Evolutionary conservation across 2,888 invertebrate genomes (phyloP).

Genomic region (Drosophila austrosaltans): DNA sequence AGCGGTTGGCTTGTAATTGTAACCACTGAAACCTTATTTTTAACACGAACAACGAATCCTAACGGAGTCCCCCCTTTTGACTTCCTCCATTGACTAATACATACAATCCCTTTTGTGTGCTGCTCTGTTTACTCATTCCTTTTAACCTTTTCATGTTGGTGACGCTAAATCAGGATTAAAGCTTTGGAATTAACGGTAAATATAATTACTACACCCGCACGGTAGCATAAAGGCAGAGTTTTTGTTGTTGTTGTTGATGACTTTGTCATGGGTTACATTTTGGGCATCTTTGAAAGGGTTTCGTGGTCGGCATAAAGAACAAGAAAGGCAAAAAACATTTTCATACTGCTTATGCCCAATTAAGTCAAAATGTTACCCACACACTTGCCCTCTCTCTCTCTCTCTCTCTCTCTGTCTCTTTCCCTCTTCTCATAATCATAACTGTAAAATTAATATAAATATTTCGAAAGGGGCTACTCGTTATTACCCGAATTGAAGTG

Average conservation of each 20-base stretch:
- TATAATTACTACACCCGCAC: constrained; percentile 60
- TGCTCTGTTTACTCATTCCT: constrained; percentile 25
- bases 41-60: constrained; percentile 21
- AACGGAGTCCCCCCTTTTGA: constrained; percentile 23
- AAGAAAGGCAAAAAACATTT: constrained; percentile 12
- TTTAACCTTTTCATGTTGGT: constrained; percentile 46
- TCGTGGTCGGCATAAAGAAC: not conserved
- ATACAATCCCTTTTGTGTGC: constrained; percentile 10
- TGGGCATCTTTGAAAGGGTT: constrained; percentile 9
- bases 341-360: constrained; percentile 58
- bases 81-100: constrained; percentile 27
- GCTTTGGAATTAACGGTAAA: constrained; percentile 64
- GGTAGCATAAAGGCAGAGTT: constrained; percentile 24
- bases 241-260: constrained; percentile 40
- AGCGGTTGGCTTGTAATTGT: constrained; percentile 20
- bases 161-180: constrained; percentile 44
- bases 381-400: too few relatives aligned
- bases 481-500: constrained; percentile 14
- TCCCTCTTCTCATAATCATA: constrained; percentile 59
- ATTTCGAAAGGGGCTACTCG: constrained; percentile 47
- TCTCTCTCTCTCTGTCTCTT: not conserved
- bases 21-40: constrained; percentile 36
- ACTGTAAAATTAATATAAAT: constrained; percentile 70
- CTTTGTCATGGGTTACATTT: constrained; percentile 22
- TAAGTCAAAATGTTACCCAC: constrained; percentile 59